Percentiles rank a stretch among this genome's conserved stretches.
phyloP scores from a whole-genome alignment of 2,113 vertebrate genomes.

The Crotalus helleri region DNA sequence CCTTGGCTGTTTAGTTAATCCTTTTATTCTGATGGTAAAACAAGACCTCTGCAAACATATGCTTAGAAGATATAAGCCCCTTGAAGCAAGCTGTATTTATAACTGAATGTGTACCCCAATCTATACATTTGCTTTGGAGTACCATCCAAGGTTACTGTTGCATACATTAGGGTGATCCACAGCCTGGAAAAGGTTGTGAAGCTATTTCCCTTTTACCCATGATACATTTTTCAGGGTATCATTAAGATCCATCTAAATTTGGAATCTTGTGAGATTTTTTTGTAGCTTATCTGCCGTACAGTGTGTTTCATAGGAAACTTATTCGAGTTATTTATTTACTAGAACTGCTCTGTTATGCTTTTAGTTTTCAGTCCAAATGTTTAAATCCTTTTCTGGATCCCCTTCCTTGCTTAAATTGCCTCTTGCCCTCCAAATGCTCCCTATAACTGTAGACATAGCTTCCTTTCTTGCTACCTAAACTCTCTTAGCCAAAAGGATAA shows the following conservation, averaged over 20 bases:
- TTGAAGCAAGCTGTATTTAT: neutral
- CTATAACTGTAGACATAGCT: neutral
- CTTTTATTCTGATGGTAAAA: neutral
- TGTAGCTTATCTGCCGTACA: neutral
- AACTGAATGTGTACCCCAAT: neutral
- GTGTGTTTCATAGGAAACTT: neutral
- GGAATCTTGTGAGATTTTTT: neutral
- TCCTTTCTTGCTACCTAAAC: conserved; percentile 1
- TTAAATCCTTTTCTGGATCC: neutral
- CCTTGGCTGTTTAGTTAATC: neutral
- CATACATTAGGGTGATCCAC: neutral
- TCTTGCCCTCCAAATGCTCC: conserved; percentile 1
- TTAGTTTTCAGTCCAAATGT: neutral
- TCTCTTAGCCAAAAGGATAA: neutral
- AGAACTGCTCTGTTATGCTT: neutral
- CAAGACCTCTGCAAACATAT: neutral
- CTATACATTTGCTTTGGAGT: neutral
- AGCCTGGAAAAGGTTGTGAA: neutral
- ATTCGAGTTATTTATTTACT: neutral
- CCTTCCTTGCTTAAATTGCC: neutral
- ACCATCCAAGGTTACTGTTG: neutral
- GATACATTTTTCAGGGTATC: neutral
- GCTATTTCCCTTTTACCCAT: neutral
- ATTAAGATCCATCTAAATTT: neutral
- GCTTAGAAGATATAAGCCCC: neutral